Evolutionary conservation across 2,113 vertebrate genomes (phyloP), one percentile per base, ranked within the genome.

Genomic region (Scytalopus superciliaris): DNA sequence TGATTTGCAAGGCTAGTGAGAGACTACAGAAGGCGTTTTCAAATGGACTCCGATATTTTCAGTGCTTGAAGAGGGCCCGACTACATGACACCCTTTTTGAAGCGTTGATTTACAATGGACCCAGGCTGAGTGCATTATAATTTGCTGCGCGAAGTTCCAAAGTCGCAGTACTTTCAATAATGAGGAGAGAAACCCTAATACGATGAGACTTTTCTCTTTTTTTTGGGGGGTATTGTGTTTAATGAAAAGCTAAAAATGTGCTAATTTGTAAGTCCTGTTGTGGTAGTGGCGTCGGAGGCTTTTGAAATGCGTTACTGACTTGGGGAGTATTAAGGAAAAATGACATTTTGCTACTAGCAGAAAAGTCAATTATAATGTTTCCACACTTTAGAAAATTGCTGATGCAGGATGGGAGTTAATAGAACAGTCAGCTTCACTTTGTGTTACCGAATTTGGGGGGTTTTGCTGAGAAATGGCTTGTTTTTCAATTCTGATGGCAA

Each of bases 1-100:
- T 97, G 97, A 98, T 98, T 98, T 98, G 98, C 97, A 98, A 98
- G 97, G 97, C 96, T 95, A 90, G 94, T 90, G 94, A 93, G 93
- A 94, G 95, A 74, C 90, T 93, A 62, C 96, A 96, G 72, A 68
- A 96, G 96, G 96, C 56, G 31, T 97, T 97, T 97, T 95, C 96
- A 77, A 96, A 96, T 90, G 97, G 96, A 97, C 96, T 93, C 94
- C 90, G 60, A 97, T 93, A 97, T 97, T 92, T 96, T 95, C 78
- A 74, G 64, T 87, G 94, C 97, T 94, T 97, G 94, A 96, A 97
- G 95, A 95, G 93, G 96, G 93, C 91, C 95, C 89, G 19, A 96
- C 94, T 94, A 87, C 49, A 57, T 91, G 93, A 93, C 70, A 73
- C 88, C 86, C 53, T 96, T 97, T 97, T 97, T 91, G 97, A 97